Evolutionary conservation across 2,888 invertebrate genomes (phyloP), one percentile per base, ranked within the genome.

Genomic region (Tinea semifulvella): DNA sequence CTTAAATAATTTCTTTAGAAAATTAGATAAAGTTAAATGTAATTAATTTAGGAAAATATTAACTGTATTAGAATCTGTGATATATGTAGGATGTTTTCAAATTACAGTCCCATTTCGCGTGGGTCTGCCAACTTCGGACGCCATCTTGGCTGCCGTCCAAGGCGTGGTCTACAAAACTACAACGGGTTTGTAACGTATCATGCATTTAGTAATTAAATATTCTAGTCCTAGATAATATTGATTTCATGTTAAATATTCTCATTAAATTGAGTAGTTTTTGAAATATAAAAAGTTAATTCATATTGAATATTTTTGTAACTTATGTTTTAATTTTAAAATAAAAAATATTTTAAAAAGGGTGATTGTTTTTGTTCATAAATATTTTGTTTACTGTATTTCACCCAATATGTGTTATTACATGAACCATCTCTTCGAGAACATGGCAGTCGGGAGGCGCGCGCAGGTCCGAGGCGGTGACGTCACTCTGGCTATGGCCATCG

Each of bases 1-100:
- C 56, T 63, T 88, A 63, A 84, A 88, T 71, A 79, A 72, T 59
- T 88, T 88, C 68, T 87, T 88, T 81, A 81, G 77, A 54, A 82
- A 87, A 66, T 68, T 88, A 60, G 85, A 84, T 59, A 77, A 74
- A 63, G 80, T 87, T 52, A 87, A 86, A 43, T 28, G 55, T 66
- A 14, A 49, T 68, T 66, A 14, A 49, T 68, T 83, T 57, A 73
- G 67, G 25, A 17, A 42, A 28, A 70, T 68, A 55, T 68, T 72
- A 65, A 60, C 57, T 44, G 56, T 63, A 58, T 66, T 65, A 70
- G 69, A 61, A 70, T 65, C 76, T 79, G 76, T 79, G 77, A 77
- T 77, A 76, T 59, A 48, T 68, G 77, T 74, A 76, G 79, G 77
- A 75, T 75, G 67, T 80, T 79, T 75, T 45, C 77, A 79, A 76